phyloP scores from a whole-genome alignment of 2,888 invertebrate genomes.

The Acrobasis consociella region DNA sequence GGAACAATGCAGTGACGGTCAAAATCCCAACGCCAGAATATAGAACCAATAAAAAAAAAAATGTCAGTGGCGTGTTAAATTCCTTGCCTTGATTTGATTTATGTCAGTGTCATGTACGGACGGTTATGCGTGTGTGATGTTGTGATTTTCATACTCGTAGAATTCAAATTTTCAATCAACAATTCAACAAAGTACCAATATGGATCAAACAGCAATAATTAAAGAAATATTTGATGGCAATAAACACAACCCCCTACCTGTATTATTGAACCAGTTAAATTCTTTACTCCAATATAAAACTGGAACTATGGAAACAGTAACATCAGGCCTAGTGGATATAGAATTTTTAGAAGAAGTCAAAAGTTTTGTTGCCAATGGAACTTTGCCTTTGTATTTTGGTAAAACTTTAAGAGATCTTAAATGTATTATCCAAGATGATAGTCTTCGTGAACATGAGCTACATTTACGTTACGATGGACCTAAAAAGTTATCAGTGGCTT shows the following conservation, averaged over 20 bases:
- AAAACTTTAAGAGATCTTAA: slow-evolving; percentile 62
- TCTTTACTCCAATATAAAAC: slow-evolving; percentile 31
- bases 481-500: slow-evolving; percentile 48
- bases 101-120: no score
- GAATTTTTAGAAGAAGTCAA: slow-evolving; percentile 59
- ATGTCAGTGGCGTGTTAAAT: no score
- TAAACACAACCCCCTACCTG: slow-evolving; percentile 25
- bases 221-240: slow-evolving; percentile 24
- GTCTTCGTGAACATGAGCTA: slow-evolving; percentile 55
- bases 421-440: slow-evolving; percentile 51
- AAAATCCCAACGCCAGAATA: no score
- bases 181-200: background rate
- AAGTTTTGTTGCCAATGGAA: slow-evolving; percentile 29
- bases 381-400: slow-evolving; percentile 55
- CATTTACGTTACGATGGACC: slow-evolving; percentile 50
- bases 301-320: slow-evolving; percentile 33
- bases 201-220: slow-evolving; percentile 10
- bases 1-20: no score
- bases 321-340: slow-evolving; percentile 48
- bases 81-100: no score
- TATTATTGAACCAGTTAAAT: slow-evolving; percentile 34
- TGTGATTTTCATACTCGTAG: no score
- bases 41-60: no score
- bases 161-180: no score
- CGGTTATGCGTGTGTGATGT: no score